Evolutionary conservation across 2,797 vertebrate genomes (phyloP), one percentile per base, ranked within the genome.

Genomic region (Onychomys torridus): DNA sequence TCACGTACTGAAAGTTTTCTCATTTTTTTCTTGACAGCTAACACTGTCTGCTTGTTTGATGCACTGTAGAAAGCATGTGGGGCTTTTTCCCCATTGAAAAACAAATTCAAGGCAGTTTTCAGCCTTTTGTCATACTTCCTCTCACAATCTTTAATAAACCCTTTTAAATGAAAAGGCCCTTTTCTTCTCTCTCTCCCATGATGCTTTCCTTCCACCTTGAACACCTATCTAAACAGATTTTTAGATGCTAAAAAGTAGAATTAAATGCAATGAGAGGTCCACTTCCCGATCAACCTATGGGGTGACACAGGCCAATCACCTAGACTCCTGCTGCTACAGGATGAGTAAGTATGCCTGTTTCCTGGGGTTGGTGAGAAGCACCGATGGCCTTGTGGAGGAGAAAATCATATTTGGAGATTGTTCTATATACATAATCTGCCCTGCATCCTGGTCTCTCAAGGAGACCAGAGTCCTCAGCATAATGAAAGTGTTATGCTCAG

Each of bases 1-100:
- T 82, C 52, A 10, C 86, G 87, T 95, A 27, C 46, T 83, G 57
- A 92, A 94, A 85, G 73, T 89, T 83, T 90, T 84, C 57, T 40
- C 65, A 87, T 88, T 91, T 81, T 69, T 93, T 96, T 92, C 83
- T 93, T 87, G 49, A 88, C 65, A 93, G 83, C 75, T 77, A 76
- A 43, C 21, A 43, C 89, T 92, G 71, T 37, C 83, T 89, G 27
- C n/a, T 59, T 6, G 52, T 63, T 88, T 65, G 83, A 82, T 43
- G 67, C 19, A 94, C 32, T 92, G 13, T 57, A 27, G n/a, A 84
- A 13, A 94, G 40, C 23, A 71, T 34, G 6, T 87, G 46, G 1
- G 1, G 29, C 63, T 65, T 89, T 94, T 77, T 55, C 75, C 71
- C 23, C 27, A 91, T 69, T 73, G 91, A 82, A 88, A 96, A 84